Conservation (phyloP, 2,888 invertebrate species). For the Ypsolopha scabrella region DNA sequence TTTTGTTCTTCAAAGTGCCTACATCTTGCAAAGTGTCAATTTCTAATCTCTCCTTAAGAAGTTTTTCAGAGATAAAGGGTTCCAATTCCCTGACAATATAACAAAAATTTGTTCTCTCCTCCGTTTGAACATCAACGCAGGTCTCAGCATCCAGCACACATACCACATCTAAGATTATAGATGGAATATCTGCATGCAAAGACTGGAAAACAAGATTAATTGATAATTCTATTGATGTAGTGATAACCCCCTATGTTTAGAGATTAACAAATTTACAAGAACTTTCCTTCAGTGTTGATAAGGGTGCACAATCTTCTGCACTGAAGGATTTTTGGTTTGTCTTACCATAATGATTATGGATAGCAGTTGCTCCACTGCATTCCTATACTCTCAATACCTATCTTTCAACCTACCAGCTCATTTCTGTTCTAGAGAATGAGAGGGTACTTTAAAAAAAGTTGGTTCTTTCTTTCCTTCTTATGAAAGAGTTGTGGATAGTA, state of each 20-base stretch:
- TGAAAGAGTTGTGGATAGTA: too few relatives aligned
- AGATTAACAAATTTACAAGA: not conserved
- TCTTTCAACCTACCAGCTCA: too few relatives aligned
- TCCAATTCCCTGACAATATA: constrained; percentile 84
- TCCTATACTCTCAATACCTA: too few relatives aligned
- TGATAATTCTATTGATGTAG: too few relatives aligned
- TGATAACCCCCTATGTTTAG: too few relatives aligned
- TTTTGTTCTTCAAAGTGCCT: constrained; percentile 89
- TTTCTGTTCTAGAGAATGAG: too few relatives aligned
- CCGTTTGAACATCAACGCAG: constrained; percentile 75
- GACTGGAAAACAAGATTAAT: constrained; percentile 59
- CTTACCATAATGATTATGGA: too few relatives aligned
- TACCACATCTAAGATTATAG: constrained; percentile 86
- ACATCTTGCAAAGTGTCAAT: constrained; percentile 94
- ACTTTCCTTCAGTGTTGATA: not conserved
- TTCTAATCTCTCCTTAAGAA: constrained; percentile 93
- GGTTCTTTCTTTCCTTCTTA: too few relatives aligned
- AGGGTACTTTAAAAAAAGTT: too few relatives aligned
- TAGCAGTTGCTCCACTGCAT: too few relatives aligned
- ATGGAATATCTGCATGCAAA: constrained; percentile 83
- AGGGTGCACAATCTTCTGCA: too few relatives aligned
- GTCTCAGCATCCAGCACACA: constrained; percentile 89
- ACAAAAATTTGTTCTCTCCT: constrained; percentile 82
- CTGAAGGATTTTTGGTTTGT: too few relatives aligned
- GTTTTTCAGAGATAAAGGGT: constrained; percentile 85